Conservation (phyloP, 2,888 invertebrate species). For the Mythimna impura region DNA sequence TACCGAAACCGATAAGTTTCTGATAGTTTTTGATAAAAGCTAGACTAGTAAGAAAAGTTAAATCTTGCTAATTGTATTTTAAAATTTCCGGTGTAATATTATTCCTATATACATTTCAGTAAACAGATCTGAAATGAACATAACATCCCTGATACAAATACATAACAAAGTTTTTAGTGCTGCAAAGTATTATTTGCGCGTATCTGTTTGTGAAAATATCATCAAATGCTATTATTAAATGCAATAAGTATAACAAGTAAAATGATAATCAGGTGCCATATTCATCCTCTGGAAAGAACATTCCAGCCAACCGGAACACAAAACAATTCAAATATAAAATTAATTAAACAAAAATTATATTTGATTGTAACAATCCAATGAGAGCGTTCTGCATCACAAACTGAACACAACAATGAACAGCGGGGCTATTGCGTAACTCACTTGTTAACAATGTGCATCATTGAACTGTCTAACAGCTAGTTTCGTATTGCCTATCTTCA, state of each 20-base stretch:
- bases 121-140: too few species aligned
- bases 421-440: too few species aligned
- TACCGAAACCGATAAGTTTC: too few species aligned
- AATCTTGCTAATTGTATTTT: too few species aligned
- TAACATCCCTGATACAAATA: neutral
- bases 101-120: too few species aligned
- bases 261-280: slow-evolving; percentile 61
- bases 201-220: slow-evolving; percentile 40
- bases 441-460: too few species aligned
- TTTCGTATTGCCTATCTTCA: too few species aligned
- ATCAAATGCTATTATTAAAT: slow-evolving; percentile 69
- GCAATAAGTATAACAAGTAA: slow-evolving; percentile 60
- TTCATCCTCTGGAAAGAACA: slow-evolving; percentile 40
- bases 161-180: slow-evolving; percentile 20
- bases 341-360: slow-evolving; percentile 22
- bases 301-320: slow-evolving; percentile 44
- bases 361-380: slow-evolving; percentile 51
- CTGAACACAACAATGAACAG: slow-evolving; percentile 46
- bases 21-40: too few species aligned
- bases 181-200: slow-evolving; percentile 20
- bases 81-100: too few species aligned
- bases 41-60: too few species aligned
- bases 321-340: slow-evolving; percentile 41
- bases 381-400: slow-evolving; percentile 33
- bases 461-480: too few species aligned